phyloP scores from a whole-genome alignment of 1,140 invertebrate species.

The Sitodiplosis mosellana region DNA sequence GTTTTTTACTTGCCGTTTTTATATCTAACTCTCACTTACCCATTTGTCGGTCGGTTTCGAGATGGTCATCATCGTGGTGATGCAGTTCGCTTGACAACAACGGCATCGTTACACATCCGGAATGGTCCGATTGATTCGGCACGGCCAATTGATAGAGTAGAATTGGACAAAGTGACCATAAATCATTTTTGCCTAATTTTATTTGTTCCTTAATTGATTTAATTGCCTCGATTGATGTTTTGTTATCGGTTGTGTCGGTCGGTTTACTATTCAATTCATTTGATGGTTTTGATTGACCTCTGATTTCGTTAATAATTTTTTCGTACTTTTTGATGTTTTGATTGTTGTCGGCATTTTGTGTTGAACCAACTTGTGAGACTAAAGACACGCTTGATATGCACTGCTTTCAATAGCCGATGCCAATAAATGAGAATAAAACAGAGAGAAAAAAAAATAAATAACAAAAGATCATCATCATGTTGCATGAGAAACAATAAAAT shows the following conservation, averaged over 20 bases:
- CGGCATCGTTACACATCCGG: constrained; percentile 30
- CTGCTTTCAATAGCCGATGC: too few species aligned
- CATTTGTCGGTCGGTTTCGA: not conserved
- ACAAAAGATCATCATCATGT: too few species aligned
- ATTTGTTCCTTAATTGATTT: constrained; percentile 11
- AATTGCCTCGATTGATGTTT: constrained; percentile 6
- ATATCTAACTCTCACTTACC: not conserved
- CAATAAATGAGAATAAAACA: too few species aligned
- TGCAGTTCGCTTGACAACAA: constrained; percentile 3
- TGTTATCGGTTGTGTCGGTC: constrained; percentile 6
- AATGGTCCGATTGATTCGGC: constrained; percentile 28
- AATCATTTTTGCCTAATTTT: constrained; percentile 12
- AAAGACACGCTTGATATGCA: constrained; percentile 26
- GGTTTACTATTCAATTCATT: too few species aligned
- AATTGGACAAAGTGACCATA: constrained; percentile 39
- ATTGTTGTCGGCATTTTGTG: not conserved
- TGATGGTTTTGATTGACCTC: constrained; percentile 7
- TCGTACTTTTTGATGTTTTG: not conserved
- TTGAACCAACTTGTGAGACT: not conserved
- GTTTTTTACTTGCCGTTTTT: not conserved
- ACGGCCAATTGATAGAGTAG: constrained; percentile 41
- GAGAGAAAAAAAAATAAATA: constrained; percentile 6
- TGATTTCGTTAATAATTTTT: constrained; percentile 7
- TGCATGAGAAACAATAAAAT: too few species aligned
- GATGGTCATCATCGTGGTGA: not conserved